These are phyloP conservation scores for Pangasius djambal DNA, from an alignment of 2,797 vertebrate genomes.

Conservation along the genomic window DNA sequence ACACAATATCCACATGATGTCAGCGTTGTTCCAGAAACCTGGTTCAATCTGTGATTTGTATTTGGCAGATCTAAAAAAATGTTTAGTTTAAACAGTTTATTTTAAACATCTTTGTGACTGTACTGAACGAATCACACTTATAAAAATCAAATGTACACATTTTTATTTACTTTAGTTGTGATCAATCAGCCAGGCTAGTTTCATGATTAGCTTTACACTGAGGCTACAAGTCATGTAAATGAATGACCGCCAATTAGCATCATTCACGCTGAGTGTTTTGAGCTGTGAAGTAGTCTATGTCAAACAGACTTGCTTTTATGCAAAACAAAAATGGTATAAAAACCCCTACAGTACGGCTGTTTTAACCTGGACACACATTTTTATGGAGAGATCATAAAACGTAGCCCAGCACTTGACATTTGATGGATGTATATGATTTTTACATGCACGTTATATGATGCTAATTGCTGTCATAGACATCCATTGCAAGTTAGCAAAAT, in stretches of 20 bases:
- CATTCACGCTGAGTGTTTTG: neutral
- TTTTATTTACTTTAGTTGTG: neutral
- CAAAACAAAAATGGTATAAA: neutral
- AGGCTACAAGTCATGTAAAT: neutral
- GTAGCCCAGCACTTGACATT: neutral
- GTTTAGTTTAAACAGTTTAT: too few species aligned
- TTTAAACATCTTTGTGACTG: neutral
- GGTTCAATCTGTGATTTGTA: neutral
- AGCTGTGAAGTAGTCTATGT: neutral
- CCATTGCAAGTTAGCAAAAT: neutral
- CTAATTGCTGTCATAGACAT: neutral
- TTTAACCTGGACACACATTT: neutral
- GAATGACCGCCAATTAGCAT: neutral
- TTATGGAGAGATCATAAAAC: neutral
- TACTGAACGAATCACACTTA: neutral
- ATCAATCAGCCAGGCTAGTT: neutral
- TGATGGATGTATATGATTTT: neutral
- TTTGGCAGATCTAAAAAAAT: neutral
- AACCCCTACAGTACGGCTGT: neutral
- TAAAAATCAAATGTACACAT: neutral
- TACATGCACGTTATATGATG: neutral
- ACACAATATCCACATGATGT: slow-evolving; percentile 11
- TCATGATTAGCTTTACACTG: neutral
- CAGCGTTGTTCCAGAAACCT: slow-evolving; percentile 4
- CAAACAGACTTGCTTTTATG: neutral